Base-by-base conservation (phyloP, 35 echinoderm and acorn worm genomes). In the Anneissia japonica region DNA sequence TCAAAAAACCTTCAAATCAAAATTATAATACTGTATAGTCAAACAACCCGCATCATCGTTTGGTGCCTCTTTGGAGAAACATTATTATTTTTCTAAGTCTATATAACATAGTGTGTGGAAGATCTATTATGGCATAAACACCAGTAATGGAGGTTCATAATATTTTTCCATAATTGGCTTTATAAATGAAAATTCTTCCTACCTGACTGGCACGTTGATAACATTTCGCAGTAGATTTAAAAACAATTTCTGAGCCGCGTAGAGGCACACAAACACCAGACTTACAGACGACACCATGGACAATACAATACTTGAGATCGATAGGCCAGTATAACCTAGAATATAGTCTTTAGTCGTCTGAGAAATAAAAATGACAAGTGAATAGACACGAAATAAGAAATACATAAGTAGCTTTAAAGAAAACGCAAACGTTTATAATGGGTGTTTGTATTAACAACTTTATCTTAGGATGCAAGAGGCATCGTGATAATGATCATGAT, bases 181-280 rank as follows among this genome's bases (percentile, higher is more conserved):
- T n/a, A n/a, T n/a, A n/a, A n/a, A 38, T 26, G 34, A 28, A 39
- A 1, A 29, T 72, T 23, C 17, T 74, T 35, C 83, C 51, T 84
- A 92, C 90, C 90, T 85, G 36, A 89, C 76, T 46, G 91, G 91
- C 36, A 81, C 87, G 32, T 38, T 39, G 74, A 85, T 89, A 74
- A 93, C 83, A 74, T 93, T 93, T 12, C 77, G 82, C 0, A 93
- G 75, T 36, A 93, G 77, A 9, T 39, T 72, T 14, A 77, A 79
- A 35, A 88, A 86, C 7, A 93, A 37, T 10, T 46, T 39, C 40
- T 46, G 41, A 28, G 86, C 76, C 4, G 86, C 86, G 23, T 85
- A 34, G 38, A 88, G 43, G 0, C 86, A 81, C 23, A 81, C 79
- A 3, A 88, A 51, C 74, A 77, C 82, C 13, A 55, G 32, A 34